A percentile compares a stretch with the other conserved stretches of the same genome.
Evolutionary conservation across 2,113 vertebrate species (phyloP).

Genomic region (Amphiprion ocellaris): DNA sequence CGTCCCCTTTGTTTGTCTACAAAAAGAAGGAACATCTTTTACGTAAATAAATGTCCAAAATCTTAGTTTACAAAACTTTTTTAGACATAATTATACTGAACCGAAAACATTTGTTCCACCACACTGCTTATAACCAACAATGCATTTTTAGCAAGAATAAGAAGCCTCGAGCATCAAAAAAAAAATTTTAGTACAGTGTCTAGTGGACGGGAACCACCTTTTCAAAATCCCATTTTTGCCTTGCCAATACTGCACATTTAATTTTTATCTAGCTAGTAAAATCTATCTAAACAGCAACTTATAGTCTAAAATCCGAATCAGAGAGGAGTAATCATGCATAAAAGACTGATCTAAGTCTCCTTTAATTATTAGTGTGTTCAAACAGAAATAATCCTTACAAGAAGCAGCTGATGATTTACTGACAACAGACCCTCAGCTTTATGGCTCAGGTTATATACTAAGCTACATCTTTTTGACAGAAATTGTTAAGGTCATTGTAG

Average conservation of each 20-base stretch:
- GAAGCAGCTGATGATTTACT: conserved; percentile 9
- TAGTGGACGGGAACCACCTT: not conserved
- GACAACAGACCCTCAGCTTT: conserved; percentile 9
- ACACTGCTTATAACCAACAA: not conserved
- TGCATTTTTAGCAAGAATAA: not conserved
- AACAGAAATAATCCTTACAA: not conserved
- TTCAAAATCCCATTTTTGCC: not conserved
- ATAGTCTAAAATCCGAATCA: not conserved
- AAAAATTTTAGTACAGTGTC: too few species aligned
- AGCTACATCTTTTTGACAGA: conserved; percentile 4
- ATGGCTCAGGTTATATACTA: not conserved
- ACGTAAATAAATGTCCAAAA: not conserved
- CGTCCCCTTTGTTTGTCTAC: conserved; percentile 93
- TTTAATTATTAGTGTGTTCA: not conserved
- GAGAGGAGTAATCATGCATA: not conserved
- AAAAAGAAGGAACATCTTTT: conserved; percentile 35
- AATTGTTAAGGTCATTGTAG: not conserved
- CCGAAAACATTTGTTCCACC: not conserved
- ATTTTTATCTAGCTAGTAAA: not conserved
- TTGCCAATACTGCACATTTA: not conserved
- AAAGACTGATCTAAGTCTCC: not conserved
- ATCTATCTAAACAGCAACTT: not conserved
- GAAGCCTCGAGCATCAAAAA: too few species aligned
- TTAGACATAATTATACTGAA: not conserved
- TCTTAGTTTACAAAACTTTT: not conserved